Percentiles rank a stretch among this genome's conserved stretches.
phyloP scores from a whole-genome alignment of 1,140 invertebrate species.

The Capitella teleta region DNA sequence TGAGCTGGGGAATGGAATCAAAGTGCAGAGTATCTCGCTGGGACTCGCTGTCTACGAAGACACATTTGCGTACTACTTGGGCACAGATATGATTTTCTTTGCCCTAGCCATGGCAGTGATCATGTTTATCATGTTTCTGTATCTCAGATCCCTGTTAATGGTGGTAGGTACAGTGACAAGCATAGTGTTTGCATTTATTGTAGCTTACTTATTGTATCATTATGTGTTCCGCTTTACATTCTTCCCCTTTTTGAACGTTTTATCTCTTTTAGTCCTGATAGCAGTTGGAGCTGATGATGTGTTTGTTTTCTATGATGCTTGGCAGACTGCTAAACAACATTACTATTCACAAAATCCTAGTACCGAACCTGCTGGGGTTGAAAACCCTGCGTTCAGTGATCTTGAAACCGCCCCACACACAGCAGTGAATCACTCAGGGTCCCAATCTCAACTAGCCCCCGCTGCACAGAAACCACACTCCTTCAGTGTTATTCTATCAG shows the following conservation, averaged over 20 bases:
- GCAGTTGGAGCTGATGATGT: conserved; percentile 8
- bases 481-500: conserved; percentile 30
- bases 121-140: neutral
- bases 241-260: conserved; percentile 3
- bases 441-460: too few species aligned
- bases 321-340: conserved; percentile 39
- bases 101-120: neutral
- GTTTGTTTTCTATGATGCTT: conserved; percentile 7
- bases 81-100: neutral
- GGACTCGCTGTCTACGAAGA: too few species aligned
- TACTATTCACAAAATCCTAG: conserved; percentile 44
- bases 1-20: neutral
- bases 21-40: too few species aligned
- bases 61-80: neutral
- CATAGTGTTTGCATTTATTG: neutral
- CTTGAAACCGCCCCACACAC: too few species aligned
- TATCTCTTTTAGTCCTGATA: neutral
- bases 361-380: too few species aligned
- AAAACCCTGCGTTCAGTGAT: too few species aligned
- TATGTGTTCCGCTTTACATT: neutral
- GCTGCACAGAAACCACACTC: conserved; percentile 45
- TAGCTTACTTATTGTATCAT: conserved; percentile 1
- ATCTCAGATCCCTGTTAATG: neutral
- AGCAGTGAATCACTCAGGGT: too few species aligned
- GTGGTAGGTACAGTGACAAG: neutral